Evolutionary conservation across 23 tunicate genomes (phyloP).

Genomic region (Styela plicata): DNA sequence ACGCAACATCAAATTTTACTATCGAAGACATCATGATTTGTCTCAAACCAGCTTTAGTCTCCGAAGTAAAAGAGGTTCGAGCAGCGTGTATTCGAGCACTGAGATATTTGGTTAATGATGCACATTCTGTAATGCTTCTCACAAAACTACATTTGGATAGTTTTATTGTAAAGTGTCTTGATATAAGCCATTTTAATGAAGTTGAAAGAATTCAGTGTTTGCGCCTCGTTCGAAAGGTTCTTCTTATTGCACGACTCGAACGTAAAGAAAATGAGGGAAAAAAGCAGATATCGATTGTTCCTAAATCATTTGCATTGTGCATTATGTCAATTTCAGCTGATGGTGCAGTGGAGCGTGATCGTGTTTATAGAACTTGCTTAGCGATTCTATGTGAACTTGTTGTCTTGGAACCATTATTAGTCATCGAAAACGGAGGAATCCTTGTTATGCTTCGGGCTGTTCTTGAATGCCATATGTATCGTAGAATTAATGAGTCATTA

Average conservation of each 20-base stretch:
- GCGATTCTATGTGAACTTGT: constrained; percentile 88
- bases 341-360: constrained; percentile 88
- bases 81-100: constrained; percentile 78
- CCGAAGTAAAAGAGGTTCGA: constrained; percentile 83
- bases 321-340: constrained; percentile 80
- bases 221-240: constrained; percentile 68
- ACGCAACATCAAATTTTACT: constrained; percentile 36
- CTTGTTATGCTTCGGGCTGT: constrained; percentile 67
- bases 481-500: constrained; percentile 66
- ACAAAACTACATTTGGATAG: constrained; percentile 59
- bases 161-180: constrained; percentile 71
- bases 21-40: constrained; percentile 83
- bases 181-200: constrained; percentile 93
- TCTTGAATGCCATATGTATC: constrained; percentile 86
- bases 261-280: neutral
- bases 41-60: constrained; percentile 67
- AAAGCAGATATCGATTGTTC: constrained; percentile 42
- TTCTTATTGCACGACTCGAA: constrained; percentile 46
- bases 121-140: constrained; percentile 34
- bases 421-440: constrained; percentile 67
- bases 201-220: constrained; percentile 86
- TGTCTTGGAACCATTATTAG: constrained; percentile 72
- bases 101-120: constrained; percentile 70
- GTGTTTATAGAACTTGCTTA: constrained; percentile 86
- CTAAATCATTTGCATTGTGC: constrained; percentile 65